Evolutionary conservation across 2,888 invertebrate genomes (phyloP).

Genomic region (Macropis europaea): DNA sequence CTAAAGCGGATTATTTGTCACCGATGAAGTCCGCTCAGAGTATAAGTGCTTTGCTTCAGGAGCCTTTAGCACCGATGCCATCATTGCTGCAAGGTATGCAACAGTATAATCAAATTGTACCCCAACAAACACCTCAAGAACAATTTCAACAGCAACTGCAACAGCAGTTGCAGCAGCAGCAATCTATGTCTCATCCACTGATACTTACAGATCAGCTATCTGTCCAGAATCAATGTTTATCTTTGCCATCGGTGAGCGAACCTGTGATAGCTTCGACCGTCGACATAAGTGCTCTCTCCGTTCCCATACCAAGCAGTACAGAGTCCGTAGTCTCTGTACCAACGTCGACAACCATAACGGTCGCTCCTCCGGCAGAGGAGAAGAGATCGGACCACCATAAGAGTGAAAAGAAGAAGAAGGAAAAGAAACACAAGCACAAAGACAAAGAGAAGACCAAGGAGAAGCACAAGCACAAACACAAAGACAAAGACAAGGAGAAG

Average conservation of each 20-base stretch:
- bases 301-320: slow-evolving; percentile 55
- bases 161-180: slow-evolving; percentile 38
- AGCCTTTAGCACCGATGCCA: slow-evolving; percentile 73
- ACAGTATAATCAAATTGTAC: slow-evolving; percentile 70
- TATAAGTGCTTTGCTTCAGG: slow-evolving; percentile 75
- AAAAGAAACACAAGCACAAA: slow-evolving; percentile 67
- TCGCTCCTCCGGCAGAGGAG: slow-evolving; percentile 50
- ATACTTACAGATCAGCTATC: slow-evolving; percentile 36
- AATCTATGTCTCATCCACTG: slow-evolving; percentile 43
- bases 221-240: slow-evolving; percentile 40
- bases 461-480: slow-evolving; percentile 66
- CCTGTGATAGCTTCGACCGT: slow-evolving; percentile 68
- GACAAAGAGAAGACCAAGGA: slow-evolving; percentile 63
- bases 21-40: slow-evolving; percentile 74
- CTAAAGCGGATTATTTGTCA: slow-evolving; percentile 66
- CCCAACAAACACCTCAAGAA: slow-evolving; percentile 63
- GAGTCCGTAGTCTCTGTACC: slow-evolving; percentile 49
- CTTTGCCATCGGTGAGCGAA: slow-evolving; percentile 50
- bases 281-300: slow-evolving; percentile 69
- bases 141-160: slow-evolving; percentile 55
- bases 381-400: slow-evolving; percentile 74
- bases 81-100: slow-evolving; percentile 73
- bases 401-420: slow-evolving; percentile 68
- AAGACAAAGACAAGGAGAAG: slow-evolving; percentile 86
- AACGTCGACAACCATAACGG: slow-evolving; percentile 21